Evolutionary conservation across 2,888 invertebrate species (phyloP).

Genomic region (Eucera pruinosa): DNA sequence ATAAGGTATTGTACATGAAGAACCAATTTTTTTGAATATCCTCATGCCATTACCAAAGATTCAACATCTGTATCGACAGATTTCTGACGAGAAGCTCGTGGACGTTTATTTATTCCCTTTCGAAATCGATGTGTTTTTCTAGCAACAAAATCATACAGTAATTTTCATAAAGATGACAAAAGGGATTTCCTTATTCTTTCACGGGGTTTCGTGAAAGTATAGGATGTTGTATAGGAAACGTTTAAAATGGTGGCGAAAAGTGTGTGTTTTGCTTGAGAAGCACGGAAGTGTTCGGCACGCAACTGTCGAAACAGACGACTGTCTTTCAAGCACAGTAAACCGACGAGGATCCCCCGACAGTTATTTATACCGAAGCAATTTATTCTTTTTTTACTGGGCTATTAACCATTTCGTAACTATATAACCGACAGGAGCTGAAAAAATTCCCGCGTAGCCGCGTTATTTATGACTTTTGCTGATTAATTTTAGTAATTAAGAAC

Average conservation of each 20-base stretch:
- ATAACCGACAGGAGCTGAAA: no score
- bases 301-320: constrained; percentile 69
- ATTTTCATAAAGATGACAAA: constrained; percentile 37
- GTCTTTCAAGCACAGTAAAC: constrained; percentile 54
- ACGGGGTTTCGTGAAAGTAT: no score
- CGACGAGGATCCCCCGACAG: constrained; percentile 29
- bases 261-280: constrained; percentile 53
- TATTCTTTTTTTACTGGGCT: constrained; percentile 25
- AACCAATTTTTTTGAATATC: no score
- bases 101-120: not conserved
- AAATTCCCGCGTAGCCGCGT: no score
- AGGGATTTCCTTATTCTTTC: no score
- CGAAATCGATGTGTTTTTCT: constrained; percentile 6
- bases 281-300: constrained; percentile 56
- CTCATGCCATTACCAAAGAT: no score
- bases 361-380: constrained; percentile 59
- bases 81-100: constrained; percentile 36
- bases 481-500: no score
- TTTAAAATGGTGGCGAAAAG: constrained; percentile 60
- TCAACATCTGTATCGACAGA: constrained; percentile 32
- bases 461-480: no score
- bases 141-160: not conserved
- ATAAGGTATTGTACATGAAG: no score
- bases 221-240: constrained; percentile 38
- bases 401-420: no score